Conservation (phyloP, 2,888 invertebrate species). For the Blastobasis adustella region DNA sequence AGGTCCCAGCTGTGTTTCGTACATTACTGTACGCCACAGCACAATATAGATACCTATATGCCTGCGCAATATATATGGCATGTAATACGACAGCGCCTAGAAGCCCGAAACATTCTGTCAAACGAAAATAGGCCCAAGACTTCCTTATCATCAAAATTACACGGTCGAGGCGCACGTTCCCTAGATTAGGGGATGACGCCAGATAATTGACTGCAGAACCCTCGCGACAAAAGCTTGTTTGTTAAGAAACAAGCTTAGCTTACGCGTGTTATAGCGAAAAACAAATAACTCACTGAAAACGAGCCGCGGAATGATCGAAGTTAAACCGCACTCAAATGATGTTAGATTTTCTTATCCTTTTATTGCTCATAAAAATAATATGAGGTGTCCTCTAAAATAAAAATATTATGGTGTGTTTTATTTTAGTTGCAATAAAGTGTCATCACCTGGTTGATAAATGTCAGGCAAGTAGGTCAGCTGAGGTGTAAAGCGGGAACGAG, state of each 20-base stretch:
- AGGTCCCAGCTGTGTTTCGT: too few relatives aligned
- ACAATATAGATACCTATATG: too few relatives aligned
- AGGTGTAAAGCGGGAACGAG: slow-evolving; percentile 37
- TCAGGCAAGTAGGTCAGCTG: slow-evolving; percentile 47
- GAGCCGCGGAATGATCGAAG: too few relatives aligned
- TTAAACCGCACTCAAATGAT: too few relatives aligned
- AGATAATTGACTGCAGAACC: background rate
- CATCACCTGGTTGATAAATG: slow-evolving; percentile 43
- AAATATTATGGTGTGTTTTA: slow-evolving; percentile 10
- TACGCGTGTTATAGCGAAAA: background rate
- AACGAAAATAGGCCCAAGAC: background rate
- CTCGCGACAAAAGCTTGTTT: background rate
- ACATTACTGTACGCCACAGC: too few relatives aligned
- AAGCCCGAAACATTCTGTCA: background rate
- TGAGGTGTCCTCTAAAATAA: too few relatives aligned
- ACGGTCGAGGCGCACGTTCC: background rate
- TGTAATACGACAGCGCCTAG: too few relatives aligned
- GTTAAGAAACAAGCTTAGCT: background rate
- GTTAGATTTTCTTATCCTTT: too few relatives aligned
- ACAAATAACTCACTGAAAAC: too few relatives aligned
- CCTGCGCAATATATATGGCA: too few relatives aligned
- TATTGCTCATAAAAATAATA: too few relatives aligned
- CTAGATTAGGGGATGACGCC: background rate
- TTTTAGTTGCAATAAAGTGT: slow-evolving; percentile 39
- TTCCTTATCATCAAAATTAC: background rate